Percentiles rank a stretch among this genome's conserved stretches.
Evolutionary conservation across 2,888 invertebrate genomes (phyloP).

Genomic region (Crioceris asparagi): DNA sequence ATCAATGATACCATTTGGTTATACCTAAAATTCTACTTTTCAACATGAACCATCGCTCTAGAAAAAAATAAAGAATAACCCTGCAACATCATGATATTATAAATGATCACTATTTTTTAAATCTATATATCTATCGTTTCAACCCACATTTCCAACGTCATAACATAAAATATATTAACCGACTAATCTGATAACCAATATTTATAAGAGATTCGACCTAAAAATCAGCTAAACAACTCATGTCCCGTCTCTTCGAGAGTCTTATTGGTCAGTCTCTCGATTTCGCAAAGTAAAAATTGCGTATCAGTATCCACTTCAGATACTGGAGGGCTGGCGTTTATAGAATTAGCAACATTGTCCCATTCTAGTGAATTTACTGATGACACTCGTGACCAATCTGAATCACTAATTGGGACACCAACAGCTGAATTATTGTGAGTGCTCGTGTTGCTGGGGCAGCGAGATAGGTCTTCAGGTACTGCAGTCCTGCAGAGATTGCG

Average conservation of each 20-base stretch:
- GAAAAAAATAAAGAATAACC: no score
- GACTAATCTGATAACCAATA: no score
- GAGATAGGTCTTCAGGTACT: conserved; percentile 24
- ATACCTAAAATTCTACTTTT: no score
- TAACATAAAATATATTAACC: no score
- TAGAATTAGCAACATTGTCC: conserved; percentile 47
- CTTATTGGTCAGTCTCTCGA: conserved; percentile 53
- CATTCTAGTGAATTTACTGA: conserved; percentile 60
- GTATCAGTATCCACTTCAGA: conserved; percentile 52
- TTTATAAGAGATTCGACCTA: no score
- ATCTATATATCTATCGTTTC: no score
- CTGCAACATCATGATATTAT: no score
- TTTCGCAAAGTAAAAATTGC: conserved; percentile 53
- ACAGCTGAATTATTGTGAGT: conserved; percentile 24
- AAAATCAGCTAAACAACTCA: conserved; percentile 33
- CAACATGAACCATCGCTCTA: no score
- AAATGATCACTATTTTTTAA: no score
- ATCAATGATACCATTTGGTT: no score
- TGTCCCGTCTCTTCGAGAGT: conserved; percentile 55
- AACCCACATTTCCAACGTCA: no score
- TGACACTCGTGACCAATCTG: conserved; percentile 50
- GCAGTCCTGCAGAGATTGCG: conserved; percentile 21
- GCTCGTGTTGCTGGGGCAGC: conserved; percentile 26
- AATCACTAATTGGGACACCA: conserved; percentile 28
- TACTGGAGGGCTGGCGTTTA: conserved; percentile 35